Evolutionary conservation across 2,113 vertebrate species (phyloP).

Genomic region (Aptenodytes forsteri): DNA sequence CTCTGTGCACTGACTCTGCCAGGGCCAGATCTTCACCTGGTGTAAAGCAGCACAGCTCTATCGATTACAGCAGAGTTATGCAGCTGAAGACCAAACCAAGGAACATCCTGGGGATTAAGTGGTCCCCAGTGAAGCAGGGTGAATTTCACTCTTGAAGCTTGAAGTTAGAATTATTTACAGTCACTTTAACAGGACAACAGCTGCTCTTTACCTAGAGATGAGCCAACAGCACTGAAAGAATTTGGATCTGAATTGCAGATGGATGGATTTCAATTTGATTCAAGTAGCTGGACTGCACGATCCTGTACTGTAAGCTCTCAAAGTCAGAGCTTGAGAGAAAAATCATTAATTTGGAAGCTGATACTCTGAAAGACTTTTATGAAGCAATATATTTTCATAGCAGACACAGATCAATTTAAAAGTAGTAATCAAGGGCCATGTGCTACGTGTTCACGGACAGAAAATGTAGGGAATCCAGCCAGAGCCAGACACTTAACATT

Average conservation of each 20-base stretch:
- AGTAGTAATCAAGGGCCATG: constrained; percentile 58
- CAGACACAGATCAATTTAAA: constrained; percentile 62
- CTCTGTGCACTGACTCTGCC: neutral
- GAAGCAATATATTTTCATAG: constrained; percentile 60
- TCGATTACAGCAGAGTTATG: accelerated
- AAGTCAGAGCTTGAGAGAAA: constrained; percentile 49
- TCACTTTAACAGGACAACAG: constrained; percentile 65
- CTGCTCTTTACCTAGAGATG: constrained; percentile 57
- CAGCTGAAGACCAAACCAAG: neutral
- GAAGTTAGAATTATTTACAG: constrained; percentile 64
- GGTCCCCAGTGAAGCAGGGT: neutral
- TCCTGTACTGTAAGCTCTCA: constrained; percentile 24
- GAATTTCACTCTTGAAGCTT: constrained; percentile 23
- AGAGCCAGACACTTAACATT: constrained; percentile 32
- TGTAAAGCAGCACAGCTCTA: neutral
- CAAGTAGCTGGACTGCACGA: constrained; percentile 36
- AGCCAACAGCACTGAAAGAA: constrained; percentile 62
- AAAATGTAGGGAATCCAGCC: constrained; percentile 41
- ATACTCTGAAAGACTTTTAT: constrained; percentile 62
- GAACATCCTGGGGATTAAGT: neutral
- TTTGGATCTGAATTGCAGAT: constrained; percentile 63
- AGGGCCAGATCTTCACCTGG: neutral
- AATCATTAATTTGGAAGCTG: constrained; percentile 62
- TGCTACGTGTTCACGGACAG: constrained; percentile 21
- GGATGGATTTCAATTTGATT: constrained; percentile 64